phyloP scores from a whole-genome alignment of 2,797 vertebrate species.

The Bradypodion pumilum region DNA sequence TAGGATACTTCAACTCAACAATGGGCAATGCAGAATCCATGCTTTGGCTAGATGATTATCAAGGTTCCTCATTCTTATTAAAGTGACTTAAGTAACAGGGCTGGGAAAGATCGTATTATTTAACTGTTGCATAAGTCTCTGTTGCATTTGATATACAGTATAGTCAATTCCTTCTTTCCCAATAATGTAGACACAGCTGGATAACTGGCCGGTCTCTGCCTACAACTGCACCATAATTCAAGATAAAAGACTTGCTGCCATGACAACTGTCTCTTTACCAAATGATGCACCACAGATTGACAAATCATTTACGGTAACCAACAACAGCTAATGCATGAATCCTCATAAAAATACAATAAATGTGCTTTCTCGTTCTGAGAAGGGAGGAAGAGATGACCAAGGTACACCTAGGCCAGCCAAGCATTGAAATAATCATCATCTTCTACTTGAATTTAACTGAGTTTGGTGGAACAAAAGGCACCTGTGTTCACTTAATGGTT shows the following conservation, averaged over 20 bases:
- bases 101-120: not conserved
- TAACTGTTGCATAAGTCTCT: no score
- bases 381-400: not conserved
- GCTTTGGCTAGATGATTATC: not conserved
- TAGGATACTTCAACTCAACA: not conserved
- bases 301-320: not conserved
- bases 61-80: not conserved
- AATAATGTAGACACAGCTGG: not conserved
- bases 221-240: not conserved
- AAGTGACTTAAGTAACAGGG: not conserved
- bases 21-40: not conserved
- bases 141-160: not conserved
- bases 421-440: constrained; percentile 1
- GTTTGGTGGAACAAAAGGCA: constrained; percentile 13
- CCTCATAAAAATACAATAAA: not conserved
- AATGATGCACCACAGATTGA: not conserved
- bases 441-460: constrained; percentile 15
- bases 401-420: not conserved
- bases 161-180: not conserved
- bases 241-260: not conserved
- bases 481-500: constrained; percentile 36
- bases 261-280: not conserved
- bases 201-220: not conserved
- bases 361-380: not conserved
- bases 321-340: not conserved